These are phyloP conservation scores for Ptilodon capucinus DNA, from an alignment of 2,888 invertebrate species.

Conservation along the genomic window DNA sequence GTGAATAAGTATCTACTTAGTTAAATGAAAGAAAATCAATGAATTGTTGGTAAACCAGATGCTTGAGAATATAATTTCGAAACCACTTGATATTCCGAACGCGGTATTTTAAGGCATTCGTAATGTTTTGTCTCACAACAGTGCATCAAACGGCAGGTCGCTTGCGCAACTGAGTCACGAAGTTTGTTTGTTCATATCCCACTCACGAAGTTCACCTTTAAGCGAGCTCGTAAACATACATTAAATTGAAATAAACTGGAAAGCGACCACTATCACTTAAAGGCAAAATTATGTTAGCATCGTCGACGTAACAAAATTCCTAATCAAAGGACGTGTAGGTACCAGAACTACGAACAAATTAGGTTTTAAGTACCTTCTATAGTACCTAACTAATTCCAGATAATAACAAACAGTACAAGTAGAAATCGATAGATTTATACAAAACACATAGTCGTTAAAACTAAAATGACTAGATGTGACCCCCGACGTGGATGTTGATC, in stretches of 20 bases:
- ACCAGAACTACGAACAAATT: too few species aligned
- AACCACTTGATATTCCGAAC: background rate
- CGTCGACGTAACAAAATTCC: too few species aligned
- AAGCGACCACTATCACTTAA: background rate
- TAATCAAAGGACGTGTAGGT: too few species aligned
- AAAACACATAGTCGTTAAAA: background rate
- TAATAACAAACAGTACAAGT: too few species aligned
- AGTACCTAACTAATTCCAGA: too few species aligned
- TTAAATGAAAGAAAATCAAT: too few species aligned
- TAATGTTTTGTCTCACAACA: conserved; percentile 6
- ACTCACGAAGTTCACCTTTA: background rate
- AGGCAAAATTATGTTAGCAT: too few species aligned
- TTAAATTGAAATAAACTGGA: background rate
- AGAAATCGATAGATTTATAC: too few species aligned
- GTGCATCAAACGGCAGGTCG: conserved; percentile 10
- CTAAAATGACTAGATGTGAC: background rate
- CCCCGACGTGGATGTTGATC: background rate
- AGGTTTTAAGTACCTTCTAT: too few species aligned
- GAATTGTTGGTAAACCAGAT: background rate
- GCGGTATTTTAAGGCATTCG: background rate
- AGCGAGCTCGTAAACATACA: background rate
- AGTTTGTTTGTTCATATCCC: conserved; percentile 3
- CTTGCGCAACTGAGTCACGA: conserved; percentile 32
- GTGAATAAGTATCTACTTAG: too few species aligned
- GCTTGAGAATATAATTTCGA: background rate